Conservation (phyloP, 2,888 invertebrate genomes). For the Thyatira batis region DNA sequence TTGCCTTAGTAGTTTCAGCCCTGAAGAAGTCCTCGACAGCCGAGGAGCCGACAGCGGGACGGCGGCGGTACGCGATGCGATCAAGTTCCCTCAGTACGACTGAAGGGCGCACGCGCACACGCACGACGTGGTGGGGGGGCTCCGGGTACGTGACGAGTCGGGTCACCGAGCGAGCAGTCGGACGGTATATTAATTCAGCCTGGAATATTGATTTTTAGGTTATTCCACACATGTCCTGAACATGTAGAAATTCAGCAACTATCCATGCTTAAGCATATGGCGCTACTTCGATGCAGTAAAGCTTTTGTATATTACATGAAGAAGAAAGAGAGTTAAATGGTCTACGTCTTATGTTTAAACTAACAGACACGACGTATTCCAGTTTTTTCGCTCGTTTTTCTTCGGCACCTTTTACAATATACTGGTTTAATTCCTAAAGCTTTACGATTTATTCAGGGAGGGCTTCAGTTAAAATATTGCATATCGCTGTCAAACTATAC, state of each 20-base stretch:
- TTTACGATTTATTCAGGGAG: no score
- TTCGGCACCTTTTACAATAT: no score
- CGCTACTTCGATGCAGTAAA: background rate
- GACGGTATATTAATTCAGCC: conserved; percentile 77
- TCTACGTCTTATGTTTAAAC: no score
- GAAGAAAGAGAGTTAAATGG: background rate
- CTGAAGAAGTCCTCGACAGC: conserved; percentile 90
- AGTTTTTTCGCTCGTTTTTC: no score
- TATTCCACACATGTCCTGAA: background rate
- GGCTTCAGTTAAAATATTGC: no score
- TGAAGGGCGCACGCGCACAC: conserved; percentile 84
- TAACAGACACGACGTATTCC: no score
- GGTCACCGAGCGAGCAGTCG: conserved; percentile 74
- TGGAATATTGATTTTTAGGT: conserved; percentile 36
- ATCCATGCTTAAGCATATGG: background rate
- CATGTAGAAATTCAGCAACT: background rate
- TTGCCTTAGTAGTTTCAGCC: conserved; percentile 88
- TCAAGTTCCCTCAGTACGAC: conserved; percentile 86
- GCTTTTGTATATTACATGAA: background rate
- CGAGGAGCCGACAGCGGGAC: conserved; percentile 83
- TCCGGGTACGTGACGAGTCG: conserved; percentile 84
- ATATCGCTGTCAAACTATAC: no score
- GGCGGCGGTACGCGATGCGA: conserved; percentile 85
- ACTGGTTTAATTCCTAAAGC: no score
- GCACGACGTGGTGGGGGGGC: conserved; percentile 79